Evolutionary conservation across 2,113 vertebrate genomes (phyloP).

Genomic region (Semnopithecus entellus): DNA sequence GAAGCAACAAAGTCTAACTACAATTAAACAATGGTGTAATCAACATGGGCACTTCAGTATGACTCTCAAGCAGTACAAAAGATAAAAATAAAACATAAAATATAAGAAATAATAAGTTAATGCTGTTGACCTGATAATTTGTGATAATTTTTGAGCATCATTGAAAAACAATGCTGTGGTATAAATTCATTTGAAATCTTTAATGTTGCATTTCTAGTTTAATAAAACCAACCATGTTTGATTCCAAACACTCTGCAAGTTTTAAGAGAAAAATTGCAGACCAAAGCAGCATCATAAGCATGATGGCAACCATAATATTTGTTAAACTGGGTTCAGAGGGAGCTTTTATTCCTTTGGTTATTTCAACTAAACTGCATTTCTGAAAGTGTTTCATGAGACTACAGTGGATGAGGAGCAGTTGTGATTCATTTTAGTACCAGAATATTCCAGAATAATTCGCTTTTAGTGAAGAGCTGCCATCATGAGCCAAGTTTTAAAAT

Average conservation of each 20-base stretch:
- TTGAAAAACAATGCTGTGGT: background rate
- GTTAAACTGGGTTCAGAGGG: slow-evolving; percentile 66
- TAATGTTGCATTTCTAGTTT: background rate
- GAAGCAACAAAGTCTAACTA: background rate
- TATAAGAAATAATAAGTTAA: background rate
- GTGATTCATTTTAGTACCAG: slow-evolving; percentile 51
- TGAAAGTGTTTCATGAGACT: slow-evolving; percentile 75
- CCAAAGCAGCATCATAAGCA: slow-evolving; percentile 55
- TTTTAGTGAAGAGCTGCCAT: slow-evolving; percentile 61
- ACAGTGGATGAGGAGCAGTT: slow-evolving; percentile 51
- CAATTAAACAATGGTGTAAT: background rate
- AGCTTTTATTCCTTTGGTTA: slow-evolving; percentile 73
- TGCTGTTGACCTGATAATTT: background rate
- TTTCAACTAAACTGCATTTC: slow-evolving; percentile 72
- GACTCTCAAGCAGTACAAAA: background rate
- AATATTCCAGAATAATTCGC: slow-evolving; percentile 59
- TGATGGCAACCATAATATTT: slow-evolving; percentile 51
- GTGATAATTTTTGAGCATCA: background rate
- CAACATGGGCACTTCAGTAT: rapidly evolving
- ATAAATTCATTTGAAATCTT: background rate
- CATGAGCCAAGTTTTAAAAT: slow-evolving; percentile 71
- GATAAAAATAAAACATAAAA: background rate
- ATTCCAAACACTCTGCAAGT: slow-evolving; percentile 1
- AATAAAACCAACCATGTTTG: background rate
- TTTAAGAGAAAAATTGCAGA: slow-evolving; percentile 57